Percentiles rank a stretch among this genome's conserved stretches.
Conservation (phyloP, 2,797 vertebrate species). For the Hemitrygon akajei region DNA sequence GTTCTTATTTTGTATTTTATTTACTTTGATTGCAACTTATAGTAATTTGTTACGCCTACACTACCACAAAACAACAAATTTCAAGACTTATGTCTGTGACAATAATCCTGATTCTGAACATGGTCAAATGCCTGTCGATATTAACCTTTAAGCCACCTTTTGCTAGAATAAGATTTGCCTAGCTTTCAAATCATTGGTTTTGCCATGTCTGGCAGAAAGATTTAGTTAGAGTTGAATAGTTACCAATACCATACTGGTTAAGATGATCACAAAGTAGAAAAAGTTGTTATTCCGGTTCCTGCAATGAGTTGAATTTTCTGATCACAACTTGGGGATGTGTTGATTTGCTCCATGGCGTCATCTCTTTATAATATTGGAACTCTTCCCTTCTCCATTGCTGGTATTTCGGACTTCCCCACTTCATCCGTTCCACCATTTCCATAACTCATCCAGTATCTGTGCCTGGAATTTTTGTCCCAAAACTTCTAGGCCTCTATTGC, state of each 20-base stretch:
- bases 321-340: neutral
- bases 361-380: neutral
- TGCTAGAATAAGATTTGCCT: neutral
- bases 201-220: neutral
- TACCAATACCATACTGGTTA: neutral
- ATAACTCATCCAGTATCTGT: too few species aligned
- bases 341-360: neutral
- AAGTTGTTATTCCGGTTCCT: neutral
- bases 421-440: neutral
- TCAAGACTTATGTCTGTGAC: too few species aligned
- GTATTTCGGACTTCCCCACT: neutral
- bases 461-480: neutral
- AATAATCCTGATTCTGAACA: neutral
- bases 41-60: too few species aligned
- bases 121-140: neutral
- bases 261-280: neutral
- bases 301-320: neutral
- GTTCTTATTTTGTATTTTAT: too few species aligned
- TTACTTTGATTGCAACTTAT: too few species aligned
- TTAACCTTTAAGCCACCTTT: neutral
- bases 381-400: neutral
- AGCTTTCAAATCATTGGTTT: neutral
- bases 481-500: neutral
- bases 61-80: too few species aligned
- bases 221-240: neutral